These are phyloP conservation scores for Tortrix viridana DNA, from an alignment of 2,888 invertebrate genomes.

Conservation along the genomic window DNA sequence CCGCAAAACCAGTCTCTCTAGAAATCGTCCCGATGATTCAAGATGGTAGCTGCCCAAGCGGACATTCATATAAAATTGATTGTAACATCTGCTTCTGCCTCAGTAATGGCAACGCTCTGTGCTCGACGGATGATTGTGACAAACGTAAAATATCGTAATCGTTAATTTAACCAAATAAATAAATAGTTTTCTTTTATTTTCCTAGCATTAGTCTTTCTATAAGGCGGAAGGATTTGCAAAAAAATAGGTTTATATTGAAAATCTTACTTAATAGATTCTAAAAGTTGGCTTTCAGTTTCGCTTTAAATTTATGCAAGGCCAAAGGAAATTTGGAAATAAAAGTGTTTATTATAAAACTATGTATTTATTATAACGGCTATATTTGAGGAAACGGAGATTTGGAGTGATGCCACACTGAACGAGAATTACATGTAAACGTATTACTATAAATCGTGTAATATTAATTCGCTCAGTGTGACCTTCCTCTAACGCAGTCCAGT, in stretches of 20 bases:
- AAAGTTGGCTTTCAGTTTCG: too few species aligned
- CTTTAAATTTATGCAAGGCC: too few species aligned
- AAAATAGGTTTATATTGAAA: too few species aligned
- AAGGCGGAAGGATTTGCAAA: too few species aligned
- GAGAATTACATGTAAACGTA: background rate
- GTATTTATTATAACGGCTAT: slow-evolving; percentile 20
- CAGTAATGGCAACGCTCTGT: slow-evolving; percentile 65
- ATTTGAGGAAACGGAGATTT: slow-evolving; percentile 17
- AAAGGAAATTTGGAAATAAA: too few species aligned
- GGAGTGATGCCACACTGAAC: slow-evolving; percentile 5
- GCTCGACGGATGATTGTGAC: slow-evolving; percentile 60
- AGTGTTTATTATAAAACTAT: slow-evolving; percentile 19
- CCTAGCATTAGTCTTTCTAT: too few species aligned
- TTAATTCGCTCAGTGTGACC: slow-evolving; percentile 4
- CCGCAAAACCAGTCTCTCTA: slow-evolving; percentile 45
- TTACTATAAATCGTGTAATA: background rate
- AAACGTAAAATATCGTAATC: slow-evolving; percentile 32
- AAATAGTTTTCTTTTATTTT: too few species aligned
- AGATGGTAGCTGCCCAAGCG: slow-evolving; percentile 56
- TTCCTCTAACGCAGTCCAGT: slow-evolving; percentile 1
- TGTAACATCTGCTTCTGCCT: slow-evolving; percentile 72
- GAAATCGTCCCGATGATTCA: slow-evolving; percentile 63
- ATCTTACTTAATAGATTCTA: too few species aligned
- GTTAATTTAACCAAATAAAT: too few species aligned
- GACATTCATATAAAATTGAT: slow-evolving; percentile 60